phyloP scores from a whole-genome alignment of 2,113 vertebrate species.

The Formicarius rufipectus region DNA sequence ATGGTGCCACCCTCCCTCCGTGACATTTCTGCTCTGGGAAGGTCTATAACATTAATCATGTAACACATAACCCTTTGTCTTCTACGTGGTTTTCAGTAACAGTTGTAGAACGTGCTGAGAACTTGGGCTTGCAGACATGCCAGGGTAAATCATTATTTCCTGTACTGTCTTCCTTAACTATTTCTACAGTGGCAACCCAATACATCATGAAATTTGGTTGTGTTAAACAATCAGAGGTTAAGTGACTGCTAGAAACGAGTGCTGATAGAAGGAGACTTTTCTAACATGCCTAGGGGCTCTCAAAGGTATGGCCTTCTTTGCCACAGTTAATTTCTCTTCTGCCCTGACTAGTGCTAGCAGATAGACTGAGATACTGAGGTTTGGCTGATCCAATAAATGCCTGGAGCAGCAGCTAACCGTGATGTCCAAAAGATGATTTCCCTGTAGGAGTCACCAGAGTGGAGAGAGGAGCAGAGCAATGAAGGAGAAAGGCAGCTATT shows the following conservation, averaged over 20 bases:
- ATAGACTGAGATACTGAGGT: background rate
- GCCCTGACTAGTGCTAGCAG: background rate
- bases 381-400: background rate
- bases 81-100: background rate
- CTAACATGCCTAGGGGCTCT: background rate
- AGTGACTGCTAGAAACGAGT: background rate
- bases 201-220: background rate
- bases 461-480: background rate
- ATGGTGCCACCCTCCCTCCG: background rate
- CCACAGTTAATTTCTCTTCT: background rate
- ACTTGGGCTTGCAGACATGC: background rate
- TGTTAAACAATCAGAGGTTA: background rate
- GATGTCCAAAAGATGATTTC: background rate
- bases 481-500: constrained; percentile 18
- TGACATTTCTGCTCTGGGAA: background rate
- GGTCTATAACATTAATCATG: background rate
- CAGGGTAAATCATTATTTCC: background rate
- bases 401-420: background rate
- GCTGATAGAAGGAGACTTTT: background rate
- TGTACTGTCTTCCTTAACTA: background rate
- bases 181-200: background rate
- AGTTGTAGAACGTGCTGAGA: background rate
- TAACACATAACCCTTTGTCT: background rate
- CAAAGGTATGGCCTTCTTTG: background rate
- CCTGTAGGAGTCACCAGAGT: background rate